phyloP scores from a whole-genome alignment of 2,797 vertebrate genomes.

The Bryconaethiops microstoma region DNA sequence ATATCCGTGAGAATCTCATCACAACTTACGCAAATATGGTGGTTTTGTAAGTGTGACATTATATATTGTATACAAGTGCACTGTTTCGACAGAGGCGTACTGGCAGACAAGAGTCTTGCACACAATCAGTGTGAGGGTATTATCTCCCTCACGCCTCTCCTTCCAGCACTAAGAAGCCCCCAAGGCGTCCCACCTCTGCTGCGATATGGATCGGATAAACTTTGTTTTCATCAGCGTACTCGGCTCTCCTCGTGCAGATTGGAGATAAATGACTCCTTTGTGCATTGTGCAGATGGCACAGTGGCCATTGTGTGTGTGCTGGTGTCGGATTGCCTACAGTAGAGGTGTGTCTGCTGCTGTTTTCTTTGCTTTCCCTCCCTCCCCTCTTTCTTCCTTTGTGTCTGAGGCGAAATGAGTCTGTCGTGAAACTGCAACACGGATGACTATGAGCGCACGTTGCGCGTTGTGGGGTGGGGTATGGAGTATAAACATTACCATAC shows the following conservation, averaged over 20 bases:
- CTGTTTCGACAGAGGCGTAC: background rate
- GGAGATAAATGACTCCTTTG: constrained; percentile 52
- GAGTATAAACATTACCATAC: background rate
- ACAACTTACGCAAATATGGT: constrained; percentile 13
- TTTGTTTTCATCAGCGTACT: constrained; percentile 45
- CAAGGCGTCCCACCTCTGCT: constrained; percentile 30
- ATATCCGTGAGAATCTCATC: constrained; percentile 15
- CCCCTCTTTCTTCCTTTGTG: constrained; percentile 34
- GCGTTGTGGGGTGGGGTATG: background rate
- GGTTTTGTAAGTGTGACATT: constrained; percentile 31
- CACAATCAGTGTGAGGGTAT: constrained; percentile 12
- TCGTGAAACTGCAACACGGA: background rate
- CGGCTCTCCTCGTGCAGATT: constrained; percentile 28
- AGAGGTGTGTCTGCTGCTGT: constrained; percentile 47
- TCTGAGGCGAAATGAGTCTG: constrained; percentile 9
- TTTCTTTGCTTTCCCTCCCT: constrained; percentile 17
- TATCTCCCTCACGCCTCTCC: constrained; percentile 35
- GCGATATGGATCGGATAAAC: constrained; percentile 43
- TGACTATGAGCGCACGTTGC: background rate
- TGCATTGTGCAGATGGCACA: constrained; percentile 45
- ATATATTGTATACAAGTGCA: constrained; percentile 9
- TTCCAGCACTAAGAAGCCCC: constrained; percentile 33
- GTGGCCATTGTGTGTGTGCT: constrained; percentile 36
- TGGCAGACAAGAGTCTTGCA: constrained; percentile 15
- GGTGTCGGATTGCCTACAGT: constrained; percentile 43